These are phyloP conservation scores for Lithobates pipiens DNA, from an alignment of 2,797 vertebrate species.

Conservation along the genomic window DNA sequence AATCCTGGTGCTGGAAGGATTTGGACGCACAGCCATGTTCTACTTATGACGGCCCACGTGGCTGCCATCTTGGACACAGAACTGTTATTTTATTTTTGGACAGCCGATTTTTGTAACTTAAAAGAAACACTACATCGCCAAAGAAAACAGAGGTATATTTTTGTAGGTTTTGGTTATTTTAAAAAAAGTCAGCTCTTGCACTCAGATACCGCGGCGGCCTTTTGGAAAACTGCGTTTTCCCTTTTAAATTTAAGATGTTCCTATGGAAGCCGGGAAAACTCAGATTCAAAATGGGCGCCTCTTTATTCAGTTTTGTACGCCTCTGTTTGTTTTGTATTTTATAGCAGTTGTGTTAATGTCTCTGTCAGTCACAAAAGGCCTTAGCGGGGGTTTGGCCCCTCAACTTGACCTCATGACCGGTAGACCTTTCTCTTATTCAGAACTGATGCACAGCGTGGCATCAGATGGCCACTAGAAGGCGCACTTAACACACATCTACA, in stretches of 20 bases:
- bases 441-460: too few relatives aligned
- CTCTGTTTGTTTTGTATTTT: too few relatives aligned
- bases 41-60: not conserved
- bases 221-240: not conserved
- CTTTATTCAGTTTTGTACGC: too few relatives aligned
- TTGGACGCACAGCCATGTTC: slow-evolving; percentile 1
- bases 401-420: too few relatives aligned
- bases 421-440: too few relatives aligned
- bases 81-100: not conserved
- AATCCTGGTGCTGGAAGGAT: not conserved
- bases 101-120: not conserved
- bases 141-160: too few relatives aligned
- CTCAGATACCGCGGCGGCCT: not conserved
- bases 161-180: not conserved
- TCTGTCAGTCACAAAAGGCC: too few relatives aligned
- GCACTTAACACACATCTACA: too few relatives aligned
- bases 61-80: slow-evolving; percentile 19
- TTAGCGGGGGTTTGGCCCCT: too few relatives aligned
- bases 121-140: too few relatives aligned
- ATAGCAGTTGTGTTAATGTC: too few relatives aligned
- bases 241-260: not conserved
- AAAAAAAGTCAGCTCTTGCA: not conserved
- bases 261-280: not conserved
- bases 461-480: too few relatives aligned
- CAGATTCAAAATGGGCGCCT: not conserved